Percentiles rank a stretch among this genome's conserved stretches.
Evolutionary conservation across 2,113 vertebrate genomes (phyloP).

Genomic region (Prolemur simus): DNA sequence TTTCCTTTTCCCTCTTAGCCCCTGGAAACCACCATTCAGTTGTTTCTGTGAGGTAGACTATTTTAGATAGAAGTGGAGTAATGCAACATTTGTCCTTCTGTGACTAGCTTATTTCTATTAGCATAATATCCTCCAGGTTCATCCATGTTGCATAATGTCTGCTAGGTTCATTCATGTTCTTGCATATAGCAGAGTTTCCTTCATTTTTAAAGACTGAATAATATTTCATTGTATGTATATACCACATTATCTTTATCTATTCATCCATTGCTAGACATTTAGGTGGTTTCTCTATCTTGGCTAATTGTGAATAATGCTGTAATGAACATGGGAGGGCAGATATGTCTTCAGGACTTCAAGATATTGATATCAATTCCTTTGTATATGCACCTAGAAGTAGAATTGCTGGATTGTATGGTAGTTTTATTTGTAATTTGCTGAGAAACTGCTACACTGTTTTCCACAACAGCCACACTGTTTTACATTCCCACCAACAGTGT

Average conservation of each 20-base stretch:
- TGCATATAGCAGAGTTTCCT: not conserved
- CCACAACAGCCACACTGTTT: not conserved
- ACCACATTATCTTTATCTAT: not conserved
- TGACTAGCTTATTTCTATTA: not conserved
- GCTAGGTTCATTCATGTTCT: not conserved
- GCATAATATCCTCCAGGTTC: not conserved
- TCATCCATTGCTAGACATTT: not conserved
- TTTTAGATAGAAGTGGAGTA: not conserved
- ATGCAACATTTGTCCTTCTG: not conserved
- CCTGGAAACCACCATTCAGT: not conserved
- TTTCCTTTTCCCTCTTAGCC: not conserved
- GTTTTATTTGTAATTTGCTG: not conserved
- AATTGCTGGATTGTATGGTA: not conserved
- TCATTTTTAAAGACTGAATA: not conserved
- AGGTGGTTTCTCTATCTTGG: not conserved
- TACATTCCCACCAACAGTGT: not conserved
- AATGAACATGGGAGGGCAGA: not conserved
- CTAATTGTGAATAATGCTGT: not conserved
- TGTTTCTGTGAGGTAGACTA: not conserved
- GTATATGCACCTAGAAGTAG: not conserved
- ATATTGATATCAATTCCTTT: not conserved
- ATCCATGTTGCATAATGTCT: not conserved
- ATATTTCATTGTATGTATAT: not conserved
- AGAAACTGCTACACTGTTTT: not conserved
- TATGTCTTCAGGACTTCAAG: not conserved